These are phyloP conservation scores for Trachymyrmex septentrionalis DNA, from an alignment of 1,140 invertebrate genomes.

Conservation along the genomic window DNA sequence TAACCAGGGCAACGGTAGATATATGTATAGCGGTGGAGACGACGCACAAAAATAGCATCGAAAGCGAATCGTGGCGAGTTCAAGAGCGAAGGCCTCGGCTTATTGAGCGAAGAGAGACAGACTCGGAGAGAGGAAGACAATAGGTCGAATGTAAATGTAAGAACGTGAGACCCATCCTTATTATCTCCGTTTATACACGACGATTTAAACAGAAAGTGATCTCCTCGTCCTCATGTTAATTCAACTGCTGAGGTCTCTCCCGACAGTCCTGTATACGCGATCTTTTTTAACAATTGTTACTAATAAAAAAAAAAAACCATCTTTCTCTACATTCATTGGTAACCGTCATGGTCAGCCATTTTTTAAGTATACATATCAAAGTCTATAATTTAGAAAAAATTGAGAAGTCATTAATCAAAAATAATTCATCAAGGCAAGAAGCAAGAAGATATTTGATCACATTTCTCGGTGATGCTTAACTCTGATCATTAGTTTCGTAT, in stretches of 20 bases:
- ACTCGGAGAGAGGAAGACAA: constrained; percentile 80
- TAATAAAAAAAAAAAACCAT: not conserved
- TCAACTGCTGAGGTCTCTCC: constrained; percentile 5
- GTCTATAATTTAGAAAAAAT: constrained; percentile 3
- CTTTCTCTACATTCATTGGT: not conserved
- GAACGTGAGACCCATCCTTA: constrained; percentile 84
- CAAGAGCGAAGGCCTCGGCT: constrained; percentile 82
- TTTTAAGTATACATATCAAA: not conserved
- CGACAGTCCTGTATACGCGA: constrained; percentile 13
- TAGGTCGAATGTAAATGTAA: constrained; percentile 85
- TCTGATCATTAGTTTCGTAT: constrained; percentile 20
- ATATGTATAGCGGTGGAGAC: constrained; percentile 17
- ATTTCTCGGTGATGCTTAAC: not conserved
- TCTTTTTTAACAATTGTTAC: constrained; percentile 31
- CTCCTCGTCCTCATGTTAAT: constrained; percentile 48
- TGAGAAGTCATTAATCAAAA: constrained; percentile 33
- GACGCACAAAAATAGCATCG: constrained; percentile 80
- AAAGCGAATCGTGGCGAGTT: constrained; percentile 84
- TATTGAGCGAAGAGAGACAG: constrained; percentile 74
- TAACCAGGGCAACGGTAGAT: constrained; percentile 47
- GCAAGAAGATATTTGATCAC: constrained; percentile 6
- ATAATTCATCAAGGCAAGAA: constrained; percentile 38
- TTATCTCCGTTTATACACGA: constrained; percentile 75
- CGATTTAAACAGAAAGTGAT: constrained; percentile 72
- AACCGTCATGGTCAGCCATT: not conserved